Percentiles rank a stretch among this genome's conserved stretches.
These are phyloP conservation scores for Dorcus hopei DNA, from an alignment of 2,888 invertebrate genomes.

Conservation along the genomic window DNA sequence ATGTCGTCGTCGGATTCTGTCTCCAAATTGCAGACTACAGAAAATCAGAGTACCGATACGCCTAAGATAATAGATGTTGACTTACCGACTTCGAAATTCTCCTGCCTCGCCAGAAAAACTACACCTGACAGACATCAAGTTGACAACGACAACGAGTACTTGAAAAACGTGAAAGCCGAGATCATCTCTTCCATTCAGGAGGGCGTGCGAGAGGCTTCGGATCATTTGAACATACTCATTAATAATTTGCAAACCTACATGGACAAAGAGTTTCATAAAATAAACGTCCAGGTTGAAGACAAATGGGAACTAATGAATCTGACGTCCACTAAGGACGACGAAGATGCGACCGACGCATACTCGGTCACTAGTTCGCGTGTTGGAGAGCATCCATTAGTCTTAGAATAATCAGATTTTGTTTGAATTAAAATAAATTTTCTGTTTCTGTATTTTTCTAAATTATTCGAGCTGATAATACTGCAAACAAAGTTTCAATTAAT, in stretches of 20 bases:
- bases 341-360: constrained; percentile 4
- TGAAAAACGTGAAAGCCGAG: constrained; percentile 17
- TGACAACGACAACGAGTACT: constrained; percentile 11
- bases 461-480: too few species aligned
- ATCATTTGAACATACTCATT: constrained; percentile 36
- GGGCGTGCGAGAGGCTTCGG: constrained; percentile 33
- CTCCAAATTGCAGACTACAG: background rate
- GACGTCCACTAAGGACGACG: constrained; percentile 9
- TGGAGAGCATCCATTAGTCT: constrained; percentile 5
- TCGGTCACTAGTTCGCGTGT: constrained; percentile 2
- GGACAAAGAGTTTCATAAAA: constrained; percentile 37
- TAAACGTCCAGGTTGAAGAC: constrained; percentile 33
- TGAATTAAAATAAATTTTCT: too few species aligned
- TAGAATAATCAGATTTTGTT: constrained; percentile 2
- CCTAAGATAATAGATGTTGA: background rate
- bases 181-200: constrained; percentile 15
- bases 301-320: constrained; percentile 22
- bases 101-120: constrained; percentile 1
- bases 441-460: too few species aligned
- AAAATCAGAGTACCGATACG: too few species aligned
- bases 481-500: too few species aligned
- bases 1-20: background rate
- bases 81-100: constrained; percentile 3
- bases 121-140: background rate
- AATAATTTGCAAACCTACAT: constrained; percentile 37